Conservation (phyloP, 2,113 vertebrate genomes). For the Cardinalis cardinalis region DNA sequence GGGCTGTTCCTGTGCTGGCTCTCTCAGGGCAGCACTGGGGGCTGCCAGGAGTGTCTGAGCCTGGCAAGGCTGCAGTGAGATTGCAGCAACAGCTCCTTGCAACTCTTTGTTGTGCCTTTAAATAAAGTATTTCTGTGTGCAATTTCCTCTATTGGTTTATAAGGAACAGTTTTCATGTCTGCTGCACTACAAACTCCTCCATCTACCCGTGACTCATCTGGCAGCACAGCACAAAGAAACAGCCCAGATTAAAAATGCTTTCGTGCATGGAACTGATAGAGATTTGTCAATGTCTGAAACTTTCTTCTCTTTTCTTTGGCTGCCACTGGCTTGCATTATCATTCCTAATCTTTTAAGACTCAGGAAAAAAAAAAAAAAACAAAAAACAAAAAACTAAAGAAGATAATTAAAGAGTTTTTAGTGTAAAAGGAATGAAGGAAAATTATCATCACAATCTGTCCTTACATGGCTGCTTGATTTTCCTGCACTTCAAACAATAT, state of each 20-base stretch:
- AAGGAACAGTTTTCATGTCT: not conserved
- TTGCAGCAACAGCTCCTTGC: not conserved
- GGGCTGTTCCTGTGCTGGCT: not conserved
- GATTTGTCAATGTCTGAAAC: not conserved
- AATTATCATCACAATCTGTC: not conserved
- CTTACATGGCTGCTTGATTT: not conserved
- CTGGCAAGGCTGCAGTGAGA: not conserved
- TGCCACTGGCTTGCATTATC: not conserved
- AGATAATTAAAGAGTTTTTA: not conserved
- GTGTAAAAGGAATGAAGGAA: not conserved
- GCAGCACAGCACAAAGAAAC: not conserved
- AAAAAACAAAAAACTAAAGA: not conserved
- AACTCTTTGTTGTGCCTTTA: not conserved
- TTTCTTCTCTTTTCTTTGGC: not conserved
- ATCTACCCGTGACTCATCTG: slow-evolving; percentile 25
- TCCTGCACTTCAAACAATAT: not conserved
- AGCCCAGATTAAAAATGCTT: not conserved
- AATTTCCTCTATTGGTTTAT: slow-evolving; percentile 6
- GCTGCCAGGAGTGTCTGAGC: not conserved
- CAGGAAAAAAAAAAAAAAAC: not conserved
- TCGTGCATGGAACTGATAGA: not conserved
- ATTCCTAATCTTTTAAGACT: not conserved
- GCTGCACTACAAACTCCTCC: slow-evolving; percentile 1
- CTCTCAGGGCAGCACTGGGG: not conserved
- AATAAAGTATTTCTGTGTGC: not conserved